Conservation (phyloP, 2,113 vertebrate genomes). For the Lycaon pictus region DNA sequence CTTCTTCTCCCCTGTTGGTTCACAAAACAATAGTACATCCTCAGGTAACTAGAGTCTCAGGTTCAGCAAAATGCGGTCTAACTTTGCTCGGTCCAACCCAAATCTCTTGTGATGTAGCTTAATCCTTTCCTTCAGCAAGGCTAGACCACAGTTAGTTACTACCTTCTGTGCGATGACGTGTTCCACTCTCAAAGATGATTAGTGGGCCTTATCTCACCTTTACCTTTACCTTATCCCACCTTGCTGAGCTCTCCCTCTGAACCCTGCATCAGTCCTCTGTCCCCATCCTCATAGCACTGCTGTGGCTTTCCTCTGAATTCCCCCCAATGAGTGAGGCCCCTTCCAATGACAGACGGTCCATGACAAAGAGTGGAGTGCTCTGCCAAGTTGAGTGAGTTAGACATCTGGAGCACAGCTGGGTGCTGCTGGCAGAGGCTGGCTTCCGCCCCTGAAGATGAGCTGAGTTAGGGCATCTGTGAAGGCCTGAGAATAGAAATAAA, state of each 20-base stretch:
- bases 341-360: neutral
- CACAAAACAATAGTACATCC: neutral
- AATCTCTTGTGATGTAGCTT: neutral
- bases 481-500: neutral
- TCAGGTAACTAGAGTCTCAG: neutral
- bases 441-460: neutral
- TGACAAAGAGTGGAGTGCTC: neutral
- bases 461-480: neutral
- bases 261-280: too few species aligned
- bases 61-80: neutral
- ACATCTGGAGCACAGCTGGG: neutral
- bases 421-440: neutral
- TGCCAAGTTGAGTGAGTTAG: neutral
- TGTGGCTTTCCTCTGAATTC: neutral
- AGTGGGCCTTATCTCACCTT: neutral
- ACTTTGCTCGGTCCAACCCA: neutral
- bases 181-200: fast-evolving
- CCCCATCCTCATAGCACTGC: neutral
- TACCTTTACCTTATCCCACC: neutral
- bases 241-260: neutral
- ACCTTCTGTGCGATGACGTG: fast-evolving
- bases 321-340: neutral
- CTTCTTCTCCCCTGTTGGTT: neutral
- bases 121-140: neutral
- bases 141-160: neutral